Base-by-base conservation (phyloP, 2,888 invertebrate species). In the Ectobius pallidus region DNA sequence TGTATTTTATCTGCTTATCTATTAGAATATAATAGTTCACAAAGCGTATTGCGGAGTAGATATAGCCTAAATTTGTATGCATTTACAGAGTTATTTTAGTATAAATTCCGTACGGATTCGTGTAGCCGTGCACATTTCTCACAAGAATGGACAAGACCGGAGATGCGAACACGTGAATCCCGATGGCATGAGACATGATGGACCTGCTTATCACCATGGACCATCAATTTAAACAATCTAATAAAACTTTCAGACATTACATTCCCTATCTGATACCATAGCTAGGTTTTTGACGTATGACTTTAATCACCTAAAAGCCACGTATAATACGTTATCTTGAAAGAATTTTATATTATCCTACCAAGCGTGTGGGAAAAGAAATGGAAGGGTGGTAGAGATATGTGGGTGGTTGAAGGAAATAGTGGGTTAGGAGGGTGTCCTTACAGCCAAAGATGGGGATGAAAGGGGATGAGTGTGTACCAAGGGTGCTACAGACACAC, bases 241-340 rank as follows among this genome's bases (percentile, higher is more conserved):
- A 25, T 52, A 22, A 22, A 52, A 22, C 18, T 30, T 22, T 25
- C 52, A 25, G 58, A 58, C 49, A 58, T 70, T 44, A 70, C 61
- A 7, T 2, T 52, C 3, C 25, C 22, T 52, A 52, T 52, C 34
- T 22, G 22, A 52, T 22, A 63, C n/a, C 14, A 63, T 22, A 11
- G 55, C 42, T 20, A 25, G 1, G 42, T 52, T 73, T 69, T 74
- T 69, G 71, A 74, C 63, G 42, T 52, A 71, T 69, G 34, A 52
- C 61, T 74, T 71, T 74, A 74, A 74, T 74, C 74, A 72, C 72
- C 70, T 74, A 74, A 74, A 74, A 74, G 72, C 69, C 65, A 73
- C 73, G 42, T 71, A 25, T 67, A 65, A 73, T 73, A 73, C 61
- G 70, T 73, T 73, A 67, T 71, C 58, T 46, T 70, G 72, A 69